Base-by-base conservation (phyloP, 2,113 vertebrate species). In the Pelecanoides urinatrix region DNA sequence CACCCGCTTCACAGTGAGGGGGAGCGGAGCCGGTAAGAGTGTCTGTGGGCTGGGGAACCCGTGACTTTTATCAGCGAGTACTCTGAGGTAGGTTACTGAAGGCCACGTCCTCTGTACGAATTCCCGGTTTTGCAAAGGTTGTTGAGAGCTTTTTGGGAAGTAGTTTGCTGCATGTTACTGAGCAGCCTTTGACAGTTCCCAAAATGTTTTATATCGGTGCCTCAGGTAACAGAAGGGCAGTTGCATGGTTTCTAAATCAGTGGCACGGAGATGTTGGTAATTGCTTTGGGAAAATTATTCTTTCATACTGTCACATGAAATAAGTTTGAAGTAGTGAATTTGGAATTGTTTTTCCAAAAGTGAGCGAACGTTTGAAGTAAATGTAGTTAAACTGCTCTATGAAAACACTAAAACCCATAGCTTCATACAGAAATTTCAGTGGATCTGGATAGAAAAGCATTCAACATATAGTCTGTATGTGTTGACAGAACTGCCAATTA, bases 1-100 rank as follows among this genome's bases (percentile, higher is more conserved):
- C 40, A 58, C 34, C 44, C 5, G 3, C 44, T 52, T 52, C 61
- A 22, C 44, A 9, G 36, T 0, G 3, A 52, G 36, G 34, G 6
- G 9, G 61, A 23, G 6, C 0, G 1, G 12, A 36, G 42, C 21
- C 34, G 7, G 34, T 2, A 18, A 2, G 27, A 49, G 27, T 5
- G 23, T 19, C 59, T 29, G 34, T 23, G 66, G 45, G 59, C 36
- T 30, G 38, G 25, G 38, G 40, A 32, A 34, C 50, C 53, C 0
- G 0, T 16, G 23, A 5, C 19, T 77, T 22, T 16, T 14, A 6
- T 16, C 44, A 20, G 36, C 0, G 1, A 32, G 30, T 38, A 2
- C 34, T 22, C 34, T 44, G 50, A 45, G 47, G 23, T 7, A 11
- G 19, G 22, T 65, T 61, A 3, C 67, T 53, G 62, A 49, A 65